These are phyloP conservation scores for Tribolium freemani DNA, from an alignment of 2,888 invertebrate genomes.

Conservation along the genomic window DNA sequence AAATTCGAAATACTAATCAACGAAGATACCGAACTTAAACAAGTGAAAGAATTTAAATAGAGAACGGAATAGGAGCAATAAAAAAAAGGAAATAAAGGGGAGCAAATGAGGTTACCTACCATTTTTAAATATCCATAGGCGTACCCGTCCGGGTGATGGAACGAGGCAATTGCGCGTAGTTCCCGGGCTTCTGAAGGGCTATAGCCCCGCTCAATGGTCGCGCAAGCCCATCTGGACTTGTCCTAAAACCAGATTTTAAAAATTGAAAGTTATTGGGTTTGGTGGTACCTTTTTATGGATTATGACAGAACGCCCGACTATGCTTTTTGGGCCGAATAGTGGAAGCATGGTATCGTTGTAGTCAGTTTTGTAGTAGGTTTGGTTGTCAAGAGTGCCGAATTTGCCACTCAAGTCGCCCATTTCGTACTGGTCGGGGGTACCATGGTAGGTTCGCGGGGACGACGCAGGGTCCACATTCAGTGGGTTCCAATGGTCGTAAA, in stretches of 20 bases:
- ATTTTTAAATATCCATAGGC: conserved; percentile 89
- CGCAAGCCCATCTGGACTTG: conserved; percentile 85
- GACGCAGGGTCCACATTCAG: conserved; percentile 76
- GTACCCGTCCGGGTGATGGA: conserved; percentile 90
- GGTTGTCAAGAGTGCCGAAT: conserved; percentile 82
- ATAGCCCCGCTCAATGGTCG: conserved; percentile 88
- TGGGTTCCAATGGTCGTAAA: conserved; percentile 92
- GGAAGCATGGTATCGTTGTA: conserved; percentile 88
- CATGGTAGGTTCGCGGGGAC: conserved; percentile 72
- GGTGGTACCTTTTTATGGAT: conserved; percentile 78
- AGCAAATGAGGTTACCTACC: too few relatives aligned
- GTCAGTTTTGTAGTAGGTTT: conserved; percentile 71
- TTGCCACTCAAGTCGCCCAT: conserved; percentile 90
- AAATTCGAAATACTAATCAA: too few relatives aligned
- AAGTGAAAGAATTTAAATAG: too few relatives aligned
- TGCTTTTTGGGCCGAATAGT: conserved; percentile 84
- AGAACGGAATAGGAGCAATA: too few relatives aligned
- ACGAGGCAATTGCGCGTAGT: conserved; percentile 88
- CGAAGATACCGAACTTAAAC: too few relatives aligned
- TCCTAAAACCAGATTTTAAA: conserved; percentile 55
- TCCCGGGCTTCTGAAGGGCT: conserved; percentile 90
- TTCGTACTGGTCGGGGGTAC: conserved; percentile 89
- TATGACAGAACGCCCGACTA: conserved; percentile 89
- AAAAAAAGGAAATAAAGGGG: too few relatives aligned
- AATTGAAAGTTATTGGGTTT: neutral